Base-by-base conservation (phyloP, 37 sponge, comb jelly and placozoan genomes). In the Eunapius fragilis region DNA sequence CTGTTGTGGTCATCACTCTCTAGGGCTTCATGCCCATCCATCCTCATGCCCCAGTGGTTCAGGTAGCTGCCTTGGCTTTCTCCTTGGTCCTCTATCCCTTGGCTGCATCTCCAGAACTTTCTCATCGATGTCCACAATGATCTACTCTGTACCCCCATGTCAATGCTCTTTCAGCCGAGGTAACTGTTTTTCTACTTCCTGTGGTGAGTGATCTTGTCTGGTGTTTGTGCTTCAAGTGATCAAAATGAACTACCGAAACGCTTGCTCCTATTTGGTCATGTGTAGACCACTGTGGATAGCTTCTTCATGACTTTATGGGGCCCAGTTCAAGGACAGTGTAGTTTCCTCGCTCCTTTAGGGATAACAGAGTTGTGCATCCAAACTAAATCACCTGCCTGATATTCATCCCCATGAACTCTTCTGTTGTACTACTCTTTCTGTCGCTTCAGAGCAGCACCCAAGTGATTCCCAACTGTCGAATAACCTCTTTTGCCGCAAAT, bases 281-380 rank as follows among this genome's bases (percentile, higher is more conserved):
- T 28, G 37, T 91, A 91, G 45, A 25, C 71, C 2, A 23, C 67
- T 17, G 81, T 79, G 25, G 41, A 41, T 6, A 41, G 41, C 6
- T 41, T 41, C 74, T 86, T 77, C n/a, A 77, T 38, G 25, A 91
- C 82, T 28, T 41, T 2, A 37, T 13, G 86, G 14, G 91, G 87
- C 11, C 88, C 92, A 37, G 38, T 81, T 82, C 91, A 90, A 12
- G 91, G 86, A 35, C 71, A 83, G 45, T 86, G 83, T 6, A 90
- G 77, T 38, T 85, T 90, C 83, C 41, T 81, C 31, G 69, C 26
- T 11, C 83, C 82, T 25, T n/a, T 41, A 32, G 71, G 76, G 10
- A 87, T 76, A 25, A 50, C 81, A 50, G 92, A 70, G 32, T 70
- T 74, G 80, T 81, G 86, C 19, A 87, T 27, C 82, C 85, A 91